Conservation (phyloP, 2,888 invertebrate species). For the Drosophila tanythrix region DNA sequence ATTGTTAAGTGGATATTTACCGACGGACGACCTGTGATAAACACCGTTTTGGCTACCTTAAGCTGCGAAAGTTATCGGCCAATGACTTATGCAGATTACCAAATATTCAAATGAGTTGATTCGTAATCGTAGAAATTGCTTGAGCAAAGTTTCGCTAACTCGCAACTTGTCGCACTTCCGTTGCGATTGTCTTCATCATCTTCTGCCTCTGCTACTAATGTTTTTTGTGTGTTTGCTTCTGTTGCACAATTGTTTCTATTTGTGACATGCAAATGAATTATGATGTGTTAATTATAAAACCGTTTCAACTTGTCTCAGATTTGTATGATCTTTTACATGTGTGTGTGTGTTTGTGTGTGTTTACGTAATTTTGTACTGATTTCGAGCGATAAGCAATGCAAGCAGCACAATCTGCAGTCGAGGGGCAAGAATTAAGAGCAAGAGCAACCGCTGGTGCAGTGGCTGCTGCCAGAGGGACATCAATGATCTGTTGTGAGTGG, state of each 20-base stretch:
- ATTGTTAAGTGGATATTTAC: not conserved
- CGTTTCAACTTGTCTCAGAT: not conserved
- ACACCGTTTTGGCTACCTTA: not conserved
- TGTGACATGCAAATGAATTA: not conserved
- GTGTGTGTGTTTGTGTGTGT: not conserved
- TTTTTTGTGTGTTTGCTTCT: not conserved
- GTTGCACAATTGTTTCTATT: not conserved
- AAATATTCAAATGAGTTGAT: constrained; percentile 1
- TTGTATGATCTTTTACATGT: not conserved
- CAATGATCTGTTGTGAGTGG: constrained; percentile 29
- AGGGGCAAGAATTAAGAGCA: not conserved
- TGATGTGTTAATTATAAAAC: not conserved
- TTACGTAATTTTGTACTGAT: too few species aligned
- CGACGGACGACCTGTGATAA: not conserved
- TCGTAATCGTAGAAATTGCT: not conserved
- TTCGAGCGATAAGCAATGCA: too few species aligned
- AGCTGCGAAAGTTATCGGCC: not conserved
- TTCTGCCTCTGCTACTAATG: not conserved
- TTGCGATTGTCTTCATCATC: not conserved
- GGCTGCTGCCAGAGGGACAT: constrained; percentile 7
- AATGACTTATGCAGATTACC: constrained; percentile 7
- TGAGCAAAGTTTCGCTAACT: not conserved
- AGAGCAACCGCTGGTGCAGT: not conserved
- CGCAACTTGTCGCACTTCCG: constrained; percentile 9
- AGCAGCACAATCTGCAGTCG: not conserved